Conservation (phyloP, 2,113 vertebrate genomes). For the Rhinolophus sinicus region DNA sequence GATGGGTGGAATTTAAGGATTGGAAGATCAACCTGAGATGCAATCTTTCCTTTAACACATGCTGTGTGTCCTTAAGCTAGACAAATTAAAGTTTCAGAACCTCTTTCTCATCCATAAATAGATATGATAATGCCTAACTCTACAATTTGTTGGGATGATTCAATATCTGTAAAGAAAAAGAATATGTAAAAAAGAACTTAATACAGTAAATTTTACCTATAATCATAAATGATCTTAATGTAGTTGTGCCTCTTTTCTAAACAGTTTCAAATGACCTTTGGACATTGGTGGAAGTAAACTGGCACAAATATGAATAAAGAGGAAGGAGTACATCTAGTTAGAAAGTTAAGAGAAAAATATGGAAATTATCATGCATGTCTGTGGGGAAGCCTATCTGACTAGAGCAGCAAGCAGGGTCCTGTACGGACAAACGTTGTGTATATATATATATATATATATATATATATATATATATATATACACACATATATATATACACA, state of each 20-base stretch:
- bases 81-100: neutral
- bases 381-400: neutral
- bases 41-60: neutral
- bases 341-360: constrained; percentile 10
- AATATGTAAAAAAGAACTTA: neutral
- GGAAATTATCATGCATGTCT: neutral
- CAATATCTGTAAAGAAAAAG: neutral
- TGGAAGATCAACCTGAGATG: neutral
- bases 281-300: neutral
- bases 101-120: neutral
- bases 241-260: neutral
- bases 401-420: neutral
- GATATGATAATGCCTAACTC: neutral
- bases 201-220: neutral
- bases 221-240: neutral
- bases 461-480: no score
- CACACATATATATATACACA: neutral
- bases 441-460: no score
- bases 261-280: neutral
- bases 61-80: neutral
- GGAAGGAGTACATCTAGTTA: neutral
- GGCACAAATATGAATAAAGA: neutral
- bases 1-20: neutral
- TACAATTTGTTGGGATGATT: neutral
- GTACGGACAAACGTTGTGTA: neutral